Conservation (phyloP, 2,113 vertebrate genomes). For the Peromyscus californicus region DNA sequence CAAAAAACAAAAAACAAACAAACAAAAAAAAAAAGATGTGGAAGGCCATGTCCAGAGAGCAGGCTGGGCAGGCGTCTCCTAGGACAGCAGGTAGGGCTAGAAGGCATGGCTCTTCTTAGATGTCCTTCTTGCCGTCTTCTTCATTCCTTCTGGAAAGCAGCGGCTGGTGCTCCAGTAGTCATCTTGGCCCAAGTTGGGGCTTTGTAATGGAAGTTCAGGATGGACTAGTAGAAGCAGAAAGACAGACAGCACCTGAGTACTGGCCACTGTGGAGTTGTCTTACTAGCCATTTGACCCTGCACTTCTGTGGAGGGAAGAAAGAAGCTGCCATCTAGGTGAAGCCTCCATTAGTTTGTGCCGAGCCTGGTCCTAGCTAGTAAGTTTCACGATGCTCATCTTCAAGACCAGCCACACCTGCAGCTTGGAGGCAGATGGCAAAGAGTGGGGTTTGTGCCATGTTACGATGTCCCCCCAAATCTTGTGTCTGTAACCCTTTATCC, state of each 20-base stretch:
- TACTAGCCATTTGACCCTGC: not conserved
- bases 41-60: not conserved
- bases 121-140: not conserved
- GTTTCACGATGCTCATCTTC: not conserved
- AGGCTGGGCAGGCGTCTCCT: not conserved
- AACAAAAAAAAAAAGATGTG: no score
- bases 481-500: not conserved
- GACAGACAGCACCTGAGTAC: not conserved
- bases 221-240: not conserved
- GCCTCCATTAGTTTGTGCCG: not conserved
- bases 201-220: not conserved
- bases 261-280: not conserved
- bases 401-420: not conserved
- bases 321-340: not conserved
- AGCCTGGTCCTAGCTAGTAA: not conserved
- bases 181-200: not conserved
- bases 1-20: no score
- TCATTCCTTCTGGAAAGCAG: not conserved
- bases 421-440: not conserved
- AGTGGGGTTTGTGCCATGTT: not conserved
- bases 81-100: not conserved
- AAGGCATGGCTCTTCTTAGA: not conserved
- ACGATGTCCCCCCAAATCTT: not conserved
- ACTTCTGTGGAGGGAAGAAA: not conserved
- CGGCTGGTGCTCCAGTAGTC: conserved; percentile 1